Conservation (phyloP, 2,888 invertebrate genomes). For the Drosophila stalkeri region DNA sequence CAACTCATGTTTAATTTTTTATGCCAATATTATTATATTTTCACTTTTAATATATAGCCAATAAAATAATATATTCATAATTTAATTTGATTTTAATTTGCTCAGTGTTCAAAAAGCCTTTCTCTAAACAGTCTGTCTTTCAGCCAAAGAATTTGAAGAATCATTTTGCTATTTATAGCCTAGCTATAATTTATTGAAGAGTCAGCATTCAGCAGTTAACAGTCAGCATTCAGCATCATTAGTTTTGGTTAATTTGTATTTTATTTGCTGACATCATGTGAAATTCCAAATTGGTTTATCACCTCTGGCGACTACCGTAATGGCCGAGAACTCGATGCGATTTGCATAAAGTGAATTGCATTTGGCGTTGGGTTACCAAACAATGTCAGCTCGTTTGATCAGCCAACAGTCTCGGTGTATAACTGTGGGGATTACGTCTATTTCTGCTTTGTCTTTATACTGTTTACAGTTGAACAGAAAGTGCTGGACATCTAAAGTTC, state of each 20-base stretch:
- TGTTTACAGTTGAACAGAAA: conserved; percentile 7
- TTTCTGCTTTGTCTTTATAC: background rate
- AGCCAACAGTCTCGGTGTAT: conserved; percentile 3
- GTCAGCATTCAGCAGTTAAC: conserved; percentile 22
- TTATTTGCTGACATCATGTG: conserved; percentile 73
- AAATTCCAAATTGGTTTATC: conserved; percentile 68
- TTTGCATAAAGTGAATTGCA: conserved; percentile 72
- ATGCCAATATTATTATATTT: background rate
- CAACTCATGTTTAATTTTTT: too few relatives aligned
- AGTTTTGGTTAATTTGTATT: conserved; percentile 46
- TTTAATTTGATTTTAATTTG: background rate
- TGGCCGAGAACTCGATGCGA: conserved; percentile 21
- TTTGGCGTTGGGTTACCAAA: conserved; percentile 44
- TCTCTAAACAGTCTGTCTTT: background rate
- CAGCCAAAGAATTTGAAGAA: background rate
- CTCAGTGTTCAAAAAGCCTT: background rate
- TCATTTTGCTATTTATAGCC: conserved; percentile 6
- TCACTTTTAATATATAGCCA: background rate
- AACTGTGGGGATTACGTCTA: conserved; percentile 3
- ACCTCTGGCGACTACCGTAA: conserved; percentile 26
- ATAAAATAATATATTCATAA: background rate
- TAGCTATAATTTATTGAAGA: conserved; percentile 16
- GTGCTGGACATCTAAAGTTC: conserved; percentile 8
- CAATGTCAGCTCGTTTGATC: conserved; percentile 33
- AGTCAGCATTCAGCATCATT: conserved; percentile 38